Evolutionary conservation across 2,113 vertebrate species (phyloP), one percentile per base, ranked within the genome.

Genomic region (Dryoscopus gambensis): DNA sequence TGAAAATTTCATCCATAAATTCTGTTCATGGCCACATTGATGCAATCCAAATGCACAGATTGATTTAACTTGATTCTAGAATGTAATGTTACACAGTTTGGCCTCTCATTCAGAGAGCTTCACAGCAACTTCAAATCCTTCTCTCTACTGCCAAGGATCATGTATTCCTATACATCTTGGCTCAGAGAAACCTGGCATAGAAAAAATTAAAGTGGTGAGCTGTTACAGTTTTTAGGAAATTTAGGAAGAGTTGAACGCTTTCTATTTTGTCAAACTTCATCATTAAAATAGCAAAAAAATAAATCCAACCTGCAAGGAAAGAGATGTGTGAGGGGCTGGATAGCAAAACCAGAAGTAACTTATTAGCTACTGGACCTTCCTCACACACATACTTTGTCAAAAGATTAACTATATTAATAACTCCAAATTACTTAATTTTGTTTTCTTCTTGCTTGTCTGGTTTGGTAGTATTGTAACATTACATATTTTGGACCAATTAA

Each of bases 271-370:
- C n/a, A 87, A 88, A 68, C 16, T 39, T 76, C 35, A 64, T 46
- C 17, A 60, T 33, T 68, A 59, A 63, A 76, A 83, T 21, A 55
- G 6, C 6, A 84, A 84, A 87, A 79, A 80, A 81, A 65, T 39
- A 74, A 55, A 73, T 13, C 24, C 18, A 42, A 31, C 17, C 28
- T 70, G 9, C 11, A 71, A 84, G 10, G 15, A 67, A 86, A 55
- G 23, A 84, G 19, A 2, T 56, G 6, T 42, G 8, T 39, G 59
- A 39, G 24, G 14, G 33, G 8, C 0, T 1, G 2, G 37, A 63
- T 28, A 24, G 7, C 28, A 47, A 87, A 71, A 52, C 7, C 8
- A 75, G 44, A 25, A 73, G 8, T 44, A 77, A 12, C 8, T 33
- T 50, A 30, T 11, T 75, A 82, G 59, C 11, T 57, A 74, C n/a